Evolutionary conservation across 2,113 vertebrate species (phyloP), one percentile per base, ranked within the genome.

Genomic region (Solea solea): DNA sequence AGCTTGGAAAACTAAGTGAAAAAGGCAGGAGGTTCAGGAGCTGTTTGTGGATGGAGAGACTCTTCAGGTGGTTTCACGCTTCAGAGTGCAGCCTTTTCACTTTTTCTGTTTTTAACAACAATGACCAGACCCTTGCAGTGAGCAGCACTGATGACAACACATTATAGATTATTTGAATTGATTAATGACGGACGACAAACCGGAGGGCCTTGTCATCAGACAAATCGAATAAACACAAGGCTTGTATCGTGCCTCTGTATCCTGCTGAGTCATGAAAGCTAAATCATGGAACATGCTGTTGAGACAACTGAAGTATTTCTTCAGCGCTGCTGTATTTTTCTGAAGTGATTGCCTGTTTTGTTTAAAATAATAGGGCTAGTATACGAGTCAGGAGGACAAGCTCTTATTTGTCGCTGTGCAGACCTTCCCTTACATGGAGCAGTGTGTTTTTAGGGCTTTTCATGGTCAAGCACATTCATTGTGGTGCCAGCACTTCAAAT

Each of bases 171-270:
- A 70, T 67, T 71, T 76, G 2, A 55, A 59, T 9, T 85, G 76
- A 83, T 81, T 74, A 80, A 87, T 74, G 78, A 77, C 56, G 56
- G 76, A 42, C 68, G 72, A 76, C 70, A 68, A 78, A 72, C 64
- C 53, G 66, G 53, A 84, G 79, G 64, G 56, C 76, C 61, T 77
- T 46, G 72, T 88, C 80, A 81, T 86, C 55, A 72, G 66, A 65
- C 68, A 69, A 85, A 85, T 84, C 34, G 49, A 85, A 88, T 77
- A 59, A 85, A 66, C 61, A 69, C 14, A 3, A 69, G 57, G 44
- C 57, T 12, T 65, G 57, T 27, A 28, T 63, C 41, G 71, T 34
- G 62, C 55, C 69, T 69, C 52, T 59, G 52, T 64, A 25, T 58
- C 67, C 27, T 51, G 27, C 78, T 69, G 53, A 42, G 7, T 73